Evolutionary conservation across 1,140 invertebrate genomes (phyloP), one percentile per base, ranked within the genome.

Genomic region (Berghia stephanieae): DNA sequence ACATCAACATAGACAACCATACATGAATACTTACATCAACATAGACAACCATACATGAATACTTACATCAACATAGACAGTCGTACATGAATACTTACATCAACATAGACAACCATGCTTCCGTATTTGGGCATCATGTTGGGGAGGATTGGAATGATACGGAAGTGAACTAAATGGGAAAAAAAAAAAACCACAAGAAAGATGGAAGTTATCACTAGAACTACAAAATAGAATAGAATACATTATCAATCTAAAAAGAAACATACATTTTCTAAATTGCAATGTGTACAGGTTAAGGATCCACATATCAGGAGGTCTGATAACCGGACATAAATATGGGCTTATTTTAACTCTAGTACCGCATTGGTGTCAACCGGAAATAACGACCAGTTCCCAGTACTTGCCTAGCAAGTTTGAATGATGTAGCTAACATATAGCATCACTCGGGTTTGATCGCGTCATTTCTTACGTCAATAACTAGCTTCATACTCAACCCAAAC

Each of bases 101-200:
- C 77, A 10, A 88, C 82, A 79, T 85, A 88, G 36, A 89, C 83
- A 4, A 87, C 86, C 78, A 89, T 82, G 83, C 84, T 88, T 40
- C 84, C 86, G 80, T 86, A 85, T 60, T 79, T 83, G 0, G 88
- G 84, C 86, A 87, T 88, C 80, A 90, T 71, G 71, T 90, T 83
- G 21, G 86, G 85, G 18, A 84, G 67, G 36, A 89, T 83, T 36
- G 88, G 89, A 55, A 90, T 80, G 49, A 90, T 83, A 55, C 89
- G 80, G 85, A 98, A 98, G 66, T 92, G 90, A 0, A 98, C 94
- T 94, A n/a, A n/a, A n/a, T n/a, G n/a, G n/a, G 90, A 18, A 83
- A 84, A 71, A 75, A 75, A 75, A 82, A 77, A 76, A n/a, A 71
- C 46, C 24, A n/a, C 42, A 13, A 31, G 60, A 27, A 18, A 10